Conservation (phyloP, 2,888 invertebrate species). For the Thysanoteuthis rhombus region DNA sequence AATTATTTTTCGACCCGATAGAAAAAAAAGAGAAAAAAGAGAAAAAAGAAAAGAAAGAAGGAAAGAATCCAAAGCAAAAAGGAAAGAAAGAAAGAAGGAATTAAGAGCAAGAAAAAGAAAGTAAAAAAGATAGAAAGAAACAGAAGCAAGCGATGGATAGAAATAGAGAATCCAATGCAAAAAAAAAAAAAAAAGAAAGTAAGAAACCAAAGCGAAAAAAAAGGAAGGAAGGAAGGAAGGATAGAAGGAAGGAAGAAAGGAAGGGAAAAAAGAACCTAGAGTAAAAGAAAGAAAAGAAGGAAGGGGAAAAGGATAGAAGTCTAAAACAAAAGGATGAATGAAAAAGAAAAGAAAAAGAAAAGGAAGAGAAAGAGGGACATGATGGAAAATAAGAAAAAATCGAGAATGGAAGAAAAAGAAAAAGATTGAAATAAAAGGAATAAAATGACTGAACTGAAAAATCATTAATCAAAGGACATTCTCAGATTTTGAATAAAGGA, state of each 20-base stretch:
- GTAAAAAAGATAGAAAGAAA: not conserved
- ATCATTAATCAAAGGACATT: not conserved
- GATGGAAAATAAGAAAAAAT: not conserved
- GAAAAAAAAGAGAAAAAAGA: not conserved
- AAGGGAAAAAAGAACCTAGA: not conserved
- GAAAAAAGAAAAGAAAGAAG: not conserved
- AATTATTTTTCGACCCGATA: not conserved
- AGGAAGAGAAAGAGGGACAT: not conserved
- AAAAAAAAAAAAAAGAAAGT: not conserved
- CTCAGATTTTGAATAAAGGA: not conserved
- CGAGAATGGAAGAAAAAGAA: not conserved
- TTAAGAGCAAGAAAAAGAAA: not conserved
- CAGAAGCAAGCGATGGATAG: too few relatives aligned
- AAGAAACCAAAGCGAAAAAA: not conserved
- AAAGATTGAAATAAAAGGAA: not conserved
- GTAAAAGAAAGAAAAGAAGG: not conserved
- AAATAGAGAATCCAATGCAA: not conserved
- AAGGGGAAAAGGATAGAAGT: not conserved
- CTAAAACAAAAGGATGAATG: not conserved
- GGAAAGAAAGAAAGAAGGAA: not conserved
- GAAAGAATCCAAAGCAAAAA: not conserved
- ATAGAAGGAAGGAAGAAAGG: not conserved
- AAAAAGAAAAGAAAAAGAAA: too few relatives aligned
- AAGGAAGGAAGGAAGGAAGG: not conserved
- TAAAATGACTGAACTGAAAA: not conserved